Conservation (phyloP, 2,113 vertebrate species). For the Benitochromis conjunctus region DNA sequence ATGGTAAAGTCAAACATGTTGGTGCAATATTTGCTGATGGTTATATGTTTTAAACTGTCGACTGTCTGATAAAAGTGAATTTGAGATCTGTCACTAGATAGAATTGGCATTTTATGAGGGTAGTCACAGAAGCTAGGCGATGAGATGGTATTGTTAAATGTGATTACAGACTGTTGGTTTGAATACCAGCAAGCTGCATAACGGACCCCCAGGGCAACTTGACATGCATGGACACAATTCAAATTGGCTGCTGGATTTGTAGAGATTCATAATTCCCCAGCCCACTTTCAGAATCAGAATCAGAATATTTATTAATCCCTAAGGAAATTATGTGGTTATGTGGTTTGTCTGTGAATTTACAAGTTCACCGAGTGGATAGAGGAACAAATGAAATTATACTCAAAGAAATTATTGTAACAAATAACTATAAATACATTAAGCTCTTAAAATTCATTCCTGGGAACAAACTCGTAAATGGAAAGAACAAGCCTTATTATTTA, state of each 20-base stretch:
- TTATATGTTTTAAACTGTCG: conserved; percentile 3
- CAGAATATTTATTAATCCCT: not conserved
- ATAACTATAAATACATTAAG: not conserved
- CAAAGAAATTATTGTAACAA: not conserved
- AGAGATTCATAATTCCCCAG: not conserved
- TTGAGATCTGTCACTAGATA: not conserved
- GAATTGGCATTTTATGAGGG: not conserved
- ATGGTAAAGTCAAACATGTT: not conserved
- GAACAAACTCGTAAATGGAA: not conserved
- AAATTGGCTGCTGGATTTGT: not conserved
- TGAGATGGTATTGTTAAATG: not conserved
- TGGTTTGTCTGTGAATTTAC: not conserved
- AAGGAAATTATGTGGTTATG: not conserved
- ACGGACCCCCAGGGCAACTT: not conserved
- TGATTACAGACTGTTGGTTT: not conserved
- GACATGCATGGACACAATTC: not conserved
- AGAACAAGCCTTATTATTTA: not conserved
- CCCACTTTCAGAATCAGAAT: not conserved
- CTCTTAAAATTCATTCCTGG: not conserved
- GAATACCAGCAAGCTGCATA: not conserved
- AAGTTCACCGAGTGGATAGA: not conserved
- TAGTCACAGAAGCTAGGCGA: not conserved
- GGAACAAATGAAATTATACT: not conserved
- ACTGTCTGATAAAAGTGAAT: conserved; percentile 5
- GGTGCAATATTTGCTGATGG: not conserved